Evolutionary conservation across 2,797 vertebrate genomes (phyloP).

Genomic region (Melanotaenia boesemani): DNA sequence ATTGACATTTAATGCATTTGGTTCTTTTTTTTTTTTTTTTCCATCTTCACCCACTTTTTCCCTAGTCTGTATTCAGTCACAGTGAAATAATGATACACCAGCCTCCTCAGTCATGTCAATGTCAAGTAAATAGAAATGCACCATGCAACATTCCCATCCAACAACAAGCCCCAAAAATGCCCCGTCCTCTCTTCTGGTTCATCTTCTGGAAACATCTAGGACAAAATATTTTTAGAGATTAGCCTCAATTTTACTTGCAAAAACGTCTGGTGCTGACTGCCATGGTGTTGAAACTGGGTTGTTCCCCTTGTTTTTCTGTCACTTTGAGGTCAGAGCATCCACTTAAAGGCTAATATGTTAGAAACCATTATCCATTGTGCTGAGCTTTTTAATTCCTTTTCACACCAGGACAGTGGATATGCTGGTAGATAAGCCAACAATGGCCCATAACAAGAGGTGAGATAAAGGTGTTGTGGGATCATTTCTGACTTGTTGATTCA

Average conservation of each 20-base stretch:
- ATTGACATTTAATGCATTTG: too few relatives aligned
- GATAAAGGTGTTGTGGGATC: background rate
- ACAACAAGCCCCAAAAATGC: background rate
- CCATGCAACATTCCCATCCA: background rate
- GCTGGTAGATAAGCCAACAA: background rate
- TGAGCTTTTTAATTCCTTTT: background rate
- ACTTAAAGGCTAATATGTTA: conserved; percentile 6
- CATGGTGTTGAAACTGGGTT: background rate
- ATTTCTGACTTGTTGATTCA: conserved; percentile 7
- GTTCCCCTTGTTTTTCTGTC: background rate
- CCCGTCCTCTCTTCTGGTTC: background rate
- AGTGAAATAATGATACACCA: too few relatives aligned
- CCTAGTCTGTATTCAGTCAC: background rate
- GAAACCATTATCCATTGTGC: background rate
- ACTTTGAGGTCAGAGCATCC: background rate
- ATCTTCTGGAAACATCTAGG: conserved; percentile 15
- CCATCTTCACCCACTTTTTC: background rate
- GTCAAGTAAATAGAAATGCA: background rate
- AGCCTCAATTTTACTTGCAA: conserved; percentile 1
- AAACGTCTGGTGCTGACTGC: background rate
- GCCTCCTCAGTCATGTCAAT: background rate
- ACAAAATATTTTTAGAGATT: conserved; percentile 7
- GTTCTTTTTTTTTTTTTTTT: background rate
- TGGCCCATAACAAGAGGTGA: conserved; percentile 6
- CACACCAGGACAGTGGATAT: background rate